Evolutionary conservation across 2,888 invertebrate genomes (phyloP).

Genomic region (Drosophila subquinaria): DNA sequence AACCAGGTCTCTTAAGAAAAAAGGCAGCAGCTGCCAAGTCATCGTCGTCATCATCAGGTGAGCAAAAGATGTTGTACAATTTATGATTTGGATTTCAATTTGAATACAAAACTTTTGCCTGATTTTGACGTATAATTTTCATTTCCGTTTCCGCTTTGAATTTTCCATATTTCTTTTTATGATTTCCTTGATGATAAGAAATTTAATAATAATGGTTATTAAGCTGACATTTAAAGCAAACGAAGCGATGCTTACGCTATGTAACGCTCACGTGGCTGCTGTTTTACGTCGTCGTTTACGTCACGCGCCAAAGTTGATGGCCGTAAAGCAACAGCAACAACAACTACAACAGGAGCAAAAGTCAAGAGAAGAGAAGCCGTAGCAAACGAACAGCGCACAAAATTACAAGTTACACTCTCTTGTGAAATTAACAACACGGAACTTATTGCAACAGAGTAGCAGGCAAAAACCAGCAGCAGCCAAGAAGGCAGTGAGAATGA

Average conservation of each 20-base stretch:
- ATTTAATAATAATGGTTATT: slow-evolving; percentile 58
- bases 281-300: slow-evolving; percentile 73
- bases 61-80: slow-evolving; percentile 20
- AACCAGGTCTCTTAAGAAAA: slow-evolving; percentile 85
- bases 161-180: slow-evolving; percentile 19
- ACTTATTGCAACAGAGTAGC: slow-evolving; percentile 72
- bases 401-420: slow-evolving; percentile 79
- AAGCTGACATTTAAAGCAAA: slow-evolving; percentile 73
- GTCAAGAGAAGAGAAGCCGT: slow-evolving; percentile 57
- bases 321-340: slow-evolving; percentile 44
- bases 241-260: slow-evolving; percentile 63
- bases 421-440: slow-evolving; percentile 82
- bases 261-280: slow-evolving; percentile 73
- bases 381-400: slow-evolving; percentile 53
- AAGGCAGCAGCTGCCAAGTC: slow-evolving; percentile 67
- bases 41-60: slow-evolving; percentile 40
- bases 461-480: slow-evolving; percentile 6
- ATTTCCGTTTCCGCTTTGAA: slow-evolving; percentile 21
- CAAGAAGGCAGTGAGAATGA: not conserved
- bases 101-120: slow-evolving; percentile 7
- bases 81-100: slow-evolving; percentile 26
- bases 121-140: slow-evolving; percentile 28
- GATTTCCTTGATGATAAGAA: slow-evolving; percentile 21
- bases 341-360: slow-evolving; percentile 12
- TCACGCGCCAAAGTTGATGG: slow-evolving; percentile 69